phyloP scores from a whole-genome alignment of 2,797 vertebrate genomes.

The Alcedo quadribrachys region DNA sequence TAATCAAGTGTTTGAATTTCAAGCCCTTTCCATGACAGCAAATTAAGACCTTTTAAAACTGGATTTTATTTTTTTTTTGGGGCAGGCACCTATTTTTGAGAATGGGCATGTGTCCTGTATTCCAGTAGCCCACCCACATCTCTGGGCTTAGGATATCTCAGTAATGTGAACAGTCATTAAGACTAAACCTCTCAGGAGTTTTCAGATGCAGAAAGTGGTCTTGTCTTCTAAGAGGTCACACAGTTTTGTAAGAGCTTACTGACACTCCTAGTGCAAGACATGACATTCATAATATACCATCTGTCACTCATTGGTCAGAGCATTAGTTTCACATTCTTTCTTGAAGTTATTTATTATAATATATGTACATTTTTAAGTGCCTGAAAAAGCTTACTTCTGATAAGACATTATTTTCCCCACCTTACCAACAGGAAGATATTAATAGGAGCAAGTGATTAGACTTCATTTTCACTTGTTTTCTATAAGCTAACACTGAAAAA shows the following conservation, averaged over 20 bases:
- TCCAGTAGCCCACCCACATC: neutral
- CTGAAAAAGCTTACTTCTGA: neutral
- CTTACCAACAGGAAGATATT: neutral
- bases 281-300: neutral
- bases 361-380: neutral
- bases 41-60: constrained; percentile 25
- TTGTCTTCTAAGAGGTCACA: neutral
- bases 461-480: neutral
- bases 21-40: constrained; percentile 14
- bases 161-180: neutral
- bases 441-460: neutral
- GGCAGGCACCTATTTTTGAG: neutral
- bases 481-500: too few relatives aligned
- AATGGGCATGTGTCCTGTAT: fast-evolving
- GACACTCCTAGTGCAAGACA: neutral
- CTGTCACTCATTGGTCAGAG: neutral
- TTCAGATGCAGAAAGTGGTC: neutral
- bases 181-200: neutral
- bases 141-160: neutral
- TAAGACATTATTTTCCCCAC: neutral
- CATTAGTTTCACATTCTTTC: neutral
- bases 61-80: constrained; percentile 1
- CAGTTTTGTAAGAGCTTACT: neutral
- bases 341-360: neutral
- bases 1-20: constrained; percentile 55